phyloP scores from a whole-genome alignment of 2,113 vertebrate genomes.

The Entelurus aequoreus region DNA sequence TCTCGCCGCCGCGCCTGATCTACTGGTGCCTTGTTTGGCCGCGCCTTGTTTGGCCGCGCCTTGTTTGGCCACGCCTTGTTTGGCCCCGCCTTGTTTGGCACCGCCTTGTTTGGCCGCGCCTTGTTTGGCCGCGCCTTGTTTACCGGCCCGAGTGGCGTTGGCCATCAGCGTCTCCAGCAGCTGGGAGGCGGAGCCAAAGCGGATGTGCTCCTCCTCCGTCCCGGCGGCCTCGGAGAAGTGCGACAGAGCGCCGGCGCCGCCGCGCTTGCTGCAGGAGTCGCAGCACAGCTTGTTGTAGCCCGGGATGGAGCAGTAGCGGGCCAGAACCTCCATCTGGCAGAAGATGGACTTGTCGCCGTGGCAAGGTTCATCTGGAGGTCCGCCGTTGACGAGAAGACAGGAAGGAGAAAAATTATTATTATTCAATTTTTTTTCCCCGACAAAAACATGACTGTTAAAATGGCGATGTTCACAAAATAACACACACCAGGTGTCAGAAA shows the following conservation, averaged over 20 bases:
- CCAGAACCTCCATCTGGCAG: slow-evolving; percentile 96
- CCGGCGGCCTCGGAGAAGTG: slow-evolving; percentile 68
- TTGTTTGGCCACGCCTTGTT: slow-evolving; percentile 8
- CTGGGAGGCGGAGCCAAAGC: slow-evolving; percentile 63
- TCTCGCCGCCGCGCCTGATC: slow-evolving; percentile 16
- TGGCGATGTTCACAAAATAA: no score
- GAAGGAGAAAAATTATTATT: no score
- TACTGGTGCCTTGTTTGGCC: background rate
- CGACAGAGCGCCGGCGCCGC: slow-evolving; percentile 59
- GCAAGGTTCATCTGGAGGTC: slow-evolving; percentile 86
- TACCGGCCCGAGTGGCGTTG: slow-evolving; percentile 39
- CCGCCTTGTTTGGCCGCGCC: slow-evolving; percentile 19
- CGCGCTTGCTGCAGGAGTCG: slow-evolving; percentile 81
- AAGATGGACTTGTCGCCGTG: slow-evolving; percentile 94
- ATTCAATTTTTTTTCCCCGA: no score
- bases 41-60: no score
- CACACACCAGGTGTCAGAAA: no score
- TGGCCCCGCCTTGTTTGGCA: slow-evolving; percentile 26
- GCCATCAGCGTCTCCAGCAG: slow-evolving; percentile 50
- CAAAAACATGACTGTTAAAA: no score
- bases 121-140: slow-evolving; percentile 35
- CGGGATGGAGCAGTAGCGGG: slow-evolving; percentile 92
- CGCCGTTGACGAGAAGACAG: no score
- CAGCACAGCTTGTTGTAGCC: slow-evolving; percentile 93
- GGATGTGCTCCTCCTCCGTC: slow-evolving; percentile 56